Evolutionary conservation across 1,140 invertebrate species (phyloP).

Genomic region (Globodera ellingtonae): DNA sequence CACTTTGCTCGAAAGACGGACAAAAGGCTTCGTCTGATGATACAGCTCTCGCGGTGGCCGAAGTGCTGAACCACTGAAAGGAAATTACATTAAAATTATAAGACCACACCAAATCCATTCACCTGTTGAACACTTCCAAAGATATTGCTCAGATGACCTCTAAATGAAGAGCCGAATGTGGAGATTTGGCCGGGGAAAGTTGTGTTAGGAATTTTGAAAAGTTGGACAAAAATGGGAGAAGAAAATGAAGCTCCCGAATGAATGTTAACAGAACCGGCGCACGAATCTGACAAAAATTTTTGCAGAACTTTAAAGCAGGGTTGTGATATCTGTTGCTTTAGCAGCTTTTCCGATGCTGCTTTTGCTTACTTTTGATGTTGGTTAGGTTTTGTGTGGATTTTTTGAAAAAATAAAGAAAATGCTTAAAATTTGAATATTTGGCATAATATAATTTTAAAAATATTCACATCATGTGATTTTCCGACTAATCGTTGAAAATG

Average conservation of each 20-base stretch:
- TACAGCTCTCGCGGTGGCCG: background rate
- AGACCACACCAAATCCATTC: background rate
- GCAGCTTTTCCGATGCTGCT: too few species aligned
- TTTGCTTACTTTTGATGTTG: too few species aligned
- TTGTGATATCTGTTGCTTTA: too few species aligned
- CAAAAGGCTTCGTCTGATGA: background rate
- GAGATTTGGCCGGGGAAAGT: constrained; percentile 18
- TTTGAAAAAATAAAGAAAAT: too few species aligned
- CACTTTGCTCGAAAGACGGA: constrained; percentile 17
- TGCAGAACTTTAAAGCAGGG: too few species aligned
- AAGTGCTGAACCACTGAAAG: constrained; percentile 16
- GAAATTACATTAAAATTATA: background rate
- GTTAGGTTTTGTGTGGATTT: too few species aligned
- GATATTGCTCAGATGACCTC: constrained; percentile 27
- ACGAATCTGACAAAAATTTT: too few species aligned
- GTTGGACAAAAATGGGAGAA: background rate
- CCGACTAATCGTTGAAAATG: too few species aligned
- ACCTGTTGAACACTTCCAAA: constrained; percentile 31
- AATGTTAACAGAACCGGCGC: too few species aligned
- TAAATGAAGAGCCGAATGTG: constrained; percentile 24
- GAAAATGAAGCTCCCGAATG: background rate
- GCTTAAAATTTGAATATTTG: too few species aligned
- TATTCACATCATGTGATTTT: too few species aligned
- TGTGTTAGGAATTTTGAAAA: constrained; percentile 29
- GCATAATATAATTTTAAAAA: too few species aligned